These are phyloP conservation scores for Noctua fimbriata DNA, from an alignment of 2,888 invertebrate species.

Conservation along the genomic window DNA sequence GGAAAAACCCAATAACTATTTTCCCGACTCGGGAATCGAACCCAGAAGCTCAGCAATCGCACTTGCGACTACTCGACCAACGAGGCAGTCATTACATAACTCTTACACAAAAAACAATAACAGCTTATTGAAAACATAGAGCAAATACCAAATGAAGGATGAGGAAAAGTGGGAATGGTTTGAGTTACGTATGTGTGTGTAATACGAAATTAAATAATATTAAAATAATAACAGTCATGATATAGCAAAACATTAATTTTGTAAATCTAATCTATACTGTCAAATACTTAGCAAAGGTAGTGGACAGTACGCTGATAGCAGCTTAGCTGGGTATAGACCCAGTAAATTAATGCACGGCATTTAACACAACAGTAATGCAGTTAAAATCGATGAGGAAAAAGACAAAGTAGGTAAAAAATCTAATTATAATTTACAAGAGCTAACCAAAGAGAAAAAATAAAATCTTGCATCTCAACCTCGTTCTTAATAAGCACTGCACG, in stretches of 20 bases:
- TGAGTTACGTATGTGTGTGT: background rate
- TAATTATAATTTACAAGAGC: slow-evolving; percentile 17
- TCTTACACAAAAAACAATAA: background rate
- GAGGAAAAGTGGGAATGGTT: background rate
- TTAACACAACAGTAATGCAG: background rate
- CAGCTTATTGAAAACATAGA: slow-evolving; percentile 1
- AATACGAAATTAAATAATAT: background rate
- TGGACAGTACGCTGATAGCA: background rate
- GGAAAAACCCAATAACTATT: no score
- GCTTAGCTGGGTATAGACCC: background rate
- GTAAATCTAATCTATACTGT: background rate
- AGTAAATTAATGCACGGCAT: background rate
- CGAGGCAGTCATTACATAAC: background rate
- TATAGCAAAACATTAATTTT: background rate
- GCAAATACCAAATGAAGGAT: background rate
- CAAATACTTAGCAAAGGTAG: background rate
- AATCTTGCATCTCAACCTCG: slow-evolving; percentile 34
- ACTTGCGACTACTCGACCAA: background rate
- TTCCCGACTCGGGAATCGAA: no score
- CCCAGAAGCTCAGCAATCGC: no score
- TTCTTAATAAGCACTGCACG: slow-evolving; percentile 40
- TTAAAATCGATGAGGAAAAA: background rate
- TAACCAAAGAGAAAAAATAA: slow-evolving; percentile 19
- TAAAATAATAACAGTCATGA: background rate
- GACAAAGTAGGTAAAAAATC: background rate